A percentile compares a stretch with the other conserved stretches of the same genome.
Evolutionary conservation across 2,797 vertebrate species (phyloP).

Genomic region (Amphiprion clarkii): DNA sequence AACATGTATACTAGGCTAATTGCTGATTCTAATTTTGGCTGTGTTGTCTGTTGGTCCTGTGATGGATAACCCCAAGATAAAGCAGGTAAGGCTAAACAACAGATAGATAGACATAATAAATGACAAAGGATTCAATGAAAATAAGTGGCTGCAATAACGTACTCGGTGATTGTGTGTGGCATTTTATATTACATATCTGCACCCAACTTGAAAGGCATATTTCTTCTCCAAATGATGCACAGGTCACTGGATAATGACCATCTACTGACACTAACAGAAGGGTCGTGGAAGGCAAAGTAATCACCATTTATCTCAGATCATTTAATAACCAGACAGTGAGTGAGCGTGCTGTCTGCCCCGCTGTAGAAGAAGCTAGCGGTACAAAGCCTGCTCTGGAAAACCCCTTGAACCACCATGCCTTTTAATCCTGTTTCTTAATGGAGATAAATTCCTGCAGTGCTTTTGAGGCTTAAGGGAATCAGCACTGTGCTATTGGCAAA

Average conservation of each 20-base stretch:
- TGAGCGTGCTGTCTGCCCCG: constrained; percentile 41
- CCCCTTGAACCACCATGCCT: constrained; percentile 68
- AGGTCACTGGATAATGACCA: constrained; percentile 41
- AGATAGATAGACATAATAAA: background rate
- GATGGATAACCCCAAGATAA: no score
- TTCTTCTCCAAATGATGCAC: constrained; percentile 32
- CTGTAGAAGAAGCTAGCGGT: constrained; percentile 29
- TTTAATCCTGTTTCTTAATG: constrained; percentile 82
- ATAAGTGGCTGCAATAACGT: background rate
- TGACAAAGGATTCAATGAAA: background rate
- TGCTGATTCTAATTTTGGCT: no score
- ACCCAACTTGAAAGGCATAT: constrained; percentile 19
- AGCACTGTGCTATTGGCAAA: constrained; percentile 64
- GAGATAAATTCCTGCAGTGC: constrained; percentile 77
- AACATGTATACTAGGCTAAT: no score
- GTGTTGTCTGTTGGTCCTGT: no score
- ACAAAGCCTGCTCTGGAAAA: constrained; percentile 55
- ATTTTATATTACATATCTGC: constrained; percentile 14
- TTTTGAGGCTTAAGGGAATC: constrained; percentile 76
- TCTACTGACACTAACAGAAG: constrained; percentile 39
- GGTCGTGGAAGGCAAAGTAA: constrained; percentile 52
- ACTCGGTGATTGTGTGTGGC: background rate
- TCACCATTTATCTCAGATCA: constrained; percentile 56
- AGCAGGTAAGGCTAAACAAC: no score
- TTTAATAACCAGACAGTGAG: constrained; percentile 69